These are phyloP conservation scores for Zoanthus solanderi DNA, from an alignment of 92 coral and sea anemone species.

Conservation along the genomic window DNA sequence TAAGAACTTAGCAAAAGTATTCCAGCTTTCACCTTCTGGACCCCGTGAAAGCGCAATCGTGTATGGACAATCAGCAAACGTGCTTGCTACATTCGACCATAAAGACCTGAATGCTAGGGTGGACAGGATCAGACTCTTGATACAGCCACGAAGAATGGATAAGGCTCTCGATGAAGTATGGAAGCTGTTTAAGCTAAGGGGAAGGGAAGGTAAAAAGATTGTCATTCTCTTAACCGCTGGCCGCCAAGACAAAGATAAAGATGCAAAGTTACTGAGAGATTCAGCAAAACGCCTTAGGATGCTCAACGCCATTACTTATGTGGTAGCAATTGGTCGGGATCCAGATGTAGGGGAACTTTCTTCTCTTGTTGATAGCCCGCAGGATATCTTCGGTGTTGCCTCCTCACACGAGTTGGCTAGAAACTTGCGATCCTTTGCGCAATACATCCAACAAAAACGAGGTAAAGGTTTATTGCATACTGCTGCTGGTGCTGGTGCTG, in stretches of 20 bases:
- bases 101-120: constrained; percentile 48
- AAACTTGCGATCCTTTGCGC: constrained; percentile 6
- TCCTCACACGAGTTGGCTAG: constrained; percentile 39
- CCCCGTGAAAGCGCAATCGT: constrained; percentile 20
- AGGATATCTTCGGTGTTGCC: constrained; percentile 62
- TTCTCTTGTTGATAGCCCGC: constrained; percentile 56
- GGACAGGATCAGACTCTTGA: constrained; percentile 54
- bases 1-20: constrained; percentile 19
- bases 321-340: constrained; percentile 62
- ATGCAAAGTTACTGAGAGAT: constrained; percentile 47
- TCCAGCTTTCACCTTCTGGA: constrained; percentile 34
- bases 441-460: constrained; percentile 31
- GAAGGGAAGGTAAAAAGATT: constrained; percentile 54
- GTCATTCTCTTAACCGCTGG: constrained; percentile 76
- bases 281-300: constrained; percentile 55
- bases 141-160: constrained; percentile 68
- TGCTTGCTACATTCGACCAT: constrained; percentile 1
- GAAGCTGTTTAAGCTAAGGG: constrained; percentile 27
- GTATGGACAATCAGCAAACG: constrained; percentile 1
- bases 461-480: not conserved
- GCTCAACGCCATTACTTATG: constrained; percentile 60
- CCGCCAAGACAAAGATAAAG: constrained; percentile 44
- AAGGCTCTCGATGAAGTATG: constrained; percentile 66
- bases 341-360: constrained; percentile 48
- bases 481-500: not conserved